Evolutionary conservation across 2,113 vertebrate genomes (phyloP).

Genomic region (Romanogobio albipinnatus): DNA sequence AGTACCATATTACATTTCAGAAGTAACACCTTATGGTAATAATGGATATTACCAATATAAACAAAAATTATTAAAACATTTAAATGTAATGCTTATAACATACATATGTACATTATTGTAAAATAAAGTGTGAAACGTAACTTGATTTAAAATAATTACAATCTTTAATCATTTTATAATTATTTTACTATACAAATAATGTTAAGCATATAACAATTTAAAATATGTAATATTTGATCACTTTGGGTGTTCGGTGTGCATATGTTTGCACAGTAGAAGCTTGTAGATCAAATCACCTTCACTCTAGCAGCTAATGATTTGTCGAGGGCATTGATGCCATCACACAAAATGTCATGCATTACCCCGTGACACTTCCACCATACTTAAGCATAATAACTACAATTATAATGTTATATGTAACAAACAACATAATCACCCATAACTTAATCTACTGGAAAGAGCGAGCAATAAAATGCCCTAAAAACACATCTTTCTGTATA

Average conservation of each 20-base stretch:
- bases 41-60: neutral
- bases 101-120: neutral
- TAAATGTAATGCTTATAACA: neutral
- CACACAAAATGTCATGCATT: neutral
- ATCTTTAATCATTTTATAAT: neutral
- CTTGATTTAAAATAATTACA: neutral
- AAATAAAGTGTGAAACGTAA: neutral
- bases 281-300: neutral
- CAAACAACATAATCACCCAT: neutral
- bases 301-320: constrained; percentile 1
- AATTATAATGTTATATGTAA: neutral
- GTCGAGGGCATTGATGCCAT: constrained; percentile 9
- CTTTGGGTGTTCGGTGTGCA: neutral
- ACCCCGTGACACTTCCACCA: neutral
- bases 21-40: neutral
- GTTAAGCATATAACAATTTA: neutral
- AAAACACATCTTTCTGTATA: neutral
- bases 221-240: neutral
- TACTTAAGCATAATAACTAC: neutral
- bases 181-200: neutral
- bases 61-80: neutral
- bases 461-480: neutral
- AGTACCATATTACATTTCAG: neutral
- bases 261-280: neutral
- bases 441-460: neutral